Conservation (phyloP, 1,140 invertebrate genomes). For the Venustaconcha ellipsiformis region DNA sequence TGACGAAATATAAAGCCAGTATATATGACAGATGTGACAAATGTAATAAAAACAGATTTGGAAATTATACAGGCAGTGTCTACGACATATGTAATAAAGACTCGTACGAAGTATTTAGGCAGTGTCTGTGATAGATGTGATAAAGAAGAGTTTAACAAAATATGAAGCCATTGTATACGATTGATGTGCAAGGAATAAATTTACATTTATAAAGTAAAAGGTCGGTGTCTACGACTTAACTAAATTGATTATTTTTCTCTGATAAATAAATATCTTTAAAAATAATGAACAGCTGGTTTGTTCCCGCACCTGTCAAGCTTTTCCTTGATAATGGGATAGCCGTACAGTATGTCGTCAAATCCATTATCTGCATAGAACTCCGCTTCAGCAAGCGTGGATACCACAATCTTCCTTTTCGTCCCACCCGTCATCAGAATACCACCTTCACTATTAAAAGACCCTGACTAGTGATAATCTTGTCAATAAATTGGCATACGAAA, state of each 20-base stretch:
- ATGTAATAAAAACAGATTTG: neutral
- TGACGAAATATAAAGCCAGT: too few relatives aligned
- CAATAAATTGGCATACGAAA: neutral
- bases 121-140: too few relatives aligned
- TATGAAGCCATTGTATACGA: too few relatives aligned
- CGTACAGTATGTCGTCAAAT: slow-evolving; percentile 67
- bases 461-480: neutral
- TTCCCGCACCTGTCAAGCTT: slow-evolving; percentile 48
- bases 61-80: neutral
- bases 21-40: neutral
- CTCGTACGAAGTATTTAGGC: too few relatives aligned
- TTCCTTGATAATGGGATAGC: slow-evolving; percentile 51
- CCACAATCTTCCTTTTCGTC: slow-evolving; percentile 54
- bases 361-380: slow-evolving; percentile 65
- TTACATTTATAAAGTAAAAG: too few relatives aligned
- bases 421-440: slow-evolving; percentile 59
- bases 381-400: slow-evolving; percentile 65
- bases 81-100: too few relatives aligned
- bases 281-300: neutral
- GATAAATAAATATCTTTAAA: neutral
- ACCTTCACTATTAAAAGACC: slow-evolving; percentile 46
- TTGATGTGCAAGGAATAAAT: too few relatives aligned
- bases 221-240: too few relatives aligned
- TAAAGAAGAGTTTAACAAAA: too few relatives aligned
- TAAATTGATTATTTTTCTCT: neutral